Percentiles rank a stretch among this genome's conserved stretches.
These are phyloP conservation scores for Vireo griseus DNA, from an alignment of 2,797 vertebrate genomes.

Conservation along the genomic window DNA sequence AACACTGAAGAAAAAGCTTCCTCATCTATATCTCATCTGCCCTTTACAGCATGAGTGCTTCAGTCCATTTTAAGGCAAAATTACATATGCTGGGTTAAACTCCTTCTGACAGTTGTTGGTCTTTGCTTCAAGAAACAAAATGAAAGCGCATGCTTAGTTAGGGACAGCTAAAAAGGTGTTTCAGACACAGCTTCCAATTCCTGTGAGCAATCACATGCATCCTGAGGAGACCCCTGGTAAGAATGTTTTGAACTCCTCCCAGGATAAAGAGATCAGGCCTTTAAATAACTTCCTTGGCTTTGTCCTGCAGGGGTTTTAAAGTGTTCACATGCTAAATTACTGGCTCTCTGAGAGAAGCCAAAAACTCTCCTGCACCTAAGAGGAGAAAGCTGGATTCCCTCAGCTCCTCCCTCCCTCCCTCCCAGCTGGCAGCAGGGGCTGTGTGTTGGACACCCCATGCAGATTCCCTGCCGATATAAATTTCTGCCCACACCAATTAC, in stretches of 20 bases:
- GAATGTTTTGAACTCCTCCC: background rate
- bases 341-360: background rate
- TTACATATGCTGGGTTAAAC: background rate
- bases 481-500: background rate
- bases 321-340: background rate
- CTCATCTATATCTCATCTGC: background rate
- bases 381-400: background rate
- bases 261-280: background rate
- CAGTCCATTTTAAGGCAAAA: background rate
- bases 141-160: background rate
- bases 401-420: background rate
- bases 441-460: fast-evolving
- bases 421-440: background rate
- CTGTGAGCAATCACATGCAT: background rate
- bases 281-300: background rate
- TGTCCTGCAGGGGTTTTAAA: background rate
- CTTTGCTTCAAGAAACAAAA: background rate
- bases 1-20: background rate
- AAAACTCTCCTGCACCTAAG: background rate
- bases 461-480: background rate
- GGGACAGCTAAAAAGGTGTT: background rate
- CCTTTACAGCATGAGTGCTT: background rate
- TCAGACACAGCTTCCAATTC: background rate
- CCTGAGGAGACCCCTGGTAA: background rate
- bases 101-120: background rate